Evolutionary conservation across 2,888 invertebrate genomes (phyloP), one percentile per base, ranked within the genome.

Genomic region (Balanococcus diminutus): DNA sequence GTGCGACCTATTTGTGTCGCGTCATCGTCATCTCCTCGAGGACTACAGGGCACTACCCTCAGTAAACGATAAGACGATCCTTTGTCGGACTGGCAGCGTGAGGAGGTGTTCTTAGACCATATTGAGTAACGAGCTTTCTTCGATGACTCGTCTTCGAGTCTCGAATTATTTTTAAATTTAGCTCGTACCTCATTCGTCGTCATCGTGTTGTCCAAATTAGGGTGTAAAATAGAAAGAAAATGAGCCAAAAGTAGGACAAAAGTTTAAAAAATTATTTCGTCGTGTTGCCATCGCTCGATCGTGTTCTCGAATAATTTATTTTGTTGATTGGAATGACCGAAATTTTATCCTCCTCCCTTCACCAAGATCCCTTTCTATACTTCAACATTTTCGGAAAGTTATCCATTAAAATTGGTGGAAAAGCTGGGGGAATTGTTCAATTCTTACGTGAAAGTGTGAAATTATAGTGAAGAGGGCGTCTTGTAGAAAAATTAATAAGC

Each of bases 1-100:
- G 67, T 67, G 67, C 67, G 67, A 67, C 67, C 67, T 67, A 67
- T 67, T 67, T 67, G 67, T 28, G 67, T 67, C 67, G 11, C 14
- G 67, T 67, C 67, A 16, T 67, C 67, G 4, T 28, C 67, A 16
- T n/a, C n/a, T n/a, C n/a, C n/a, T 36, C 36, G 36, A 36, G 4
- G 36, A 36, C 8, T 36, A n/a, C n/a, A n/a, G n/a, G n/a, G n/a
- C n/a, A n/a, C n/a, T n/a, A n/a, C n/a, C n/a, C n/a, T n/a, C n/a
- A n/a, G n/a, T n/a, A n/a, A n/a, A n/a, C n/a, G n/a, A n/a, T n/a
- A n/a, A n/a, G n/a, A n/a, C n/a, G n/a, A n/a, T n/a, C n/a, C n/a
- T n/a, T n/a, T n/a, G n/a, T n/a, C n/a, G n/a, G n/a, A n/a, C n/a
- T n/a, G n/a, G n/a, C n/a, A n/a, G n/a, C n/a, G n/a, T n/a, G n/a